Evolutionary conservation across 1,140 invertebrate species (phyloP).

Genomic region (Listronotus oregonensis): DNA sequence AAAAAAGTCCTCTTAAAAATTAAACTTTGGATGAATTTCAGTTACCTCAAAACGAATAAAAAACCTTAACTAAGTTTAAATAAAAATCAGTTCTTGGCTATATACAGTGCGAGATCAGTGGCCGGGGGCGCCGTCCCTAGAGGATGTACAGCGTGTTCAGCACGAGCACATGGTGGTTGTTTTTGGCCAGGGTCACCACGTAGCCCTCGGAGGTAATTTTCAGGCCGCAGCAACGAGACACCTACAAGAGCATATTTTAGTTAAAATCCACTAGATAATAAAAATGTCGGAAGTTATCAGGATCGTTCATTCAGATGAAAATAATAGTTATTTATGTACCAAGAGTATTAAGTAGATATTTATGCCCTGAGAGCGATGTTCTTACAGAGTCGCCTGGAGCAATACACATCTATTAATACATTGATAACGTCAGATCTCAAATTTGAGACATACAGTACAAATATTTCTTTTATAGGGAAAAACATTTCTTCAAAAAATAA

Average conservation of each 20-base stretch:
- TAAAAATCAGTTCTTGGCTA: constrained; percentile 54
- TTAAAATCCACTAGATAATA: background rate
- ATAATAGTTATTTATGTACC: too few relatives aligned
- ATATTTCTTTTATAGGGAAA: too few relatives aligned
- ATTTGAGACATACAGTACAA: too few relatives aligned
- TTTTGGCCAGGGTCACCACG: constrained; percentile 95
- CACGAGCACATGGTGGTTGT: constrained; percentile 97
- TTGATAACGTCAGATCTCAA: too few relatives aligned
- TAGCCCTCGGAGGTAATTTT: constrained; percentile 96
- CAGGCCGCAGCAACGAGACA: constrained; percentile 94
- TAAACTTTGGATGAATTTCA: constrained; percentile 41
- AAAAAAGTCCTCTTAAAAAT: constrained; percentile 38
- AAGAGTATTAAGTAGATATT: too few relatives aligned
- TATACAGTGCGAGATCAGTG: constrained; percentile 53
- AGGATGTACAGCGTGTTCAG: constrained; percentile 93
- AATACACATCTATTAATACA: too few relatives aligned
- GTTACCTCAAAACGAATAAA: constrained; percentile 42
- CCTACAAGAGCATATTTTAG: constrained; percentile 67
- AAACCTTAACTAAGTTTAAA: constrained; percentile 43
- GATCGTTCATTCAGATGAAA: too few relatives aligned
- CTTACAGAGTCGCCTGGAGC: too few relatives aligned
- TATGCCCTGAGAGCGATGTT: too few relatives aligned
- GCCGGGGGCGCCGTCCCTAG: constrained; percentile 55
- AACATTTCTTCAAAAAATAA: too few relatives aligned
- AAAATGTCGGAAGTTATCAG: background rate